Evolutionary conservation across 1,140 invertebrate species (phyloP), one percentile per base, ranked within the genome.

Genomic region (Chrysopa pallens): DNA sequence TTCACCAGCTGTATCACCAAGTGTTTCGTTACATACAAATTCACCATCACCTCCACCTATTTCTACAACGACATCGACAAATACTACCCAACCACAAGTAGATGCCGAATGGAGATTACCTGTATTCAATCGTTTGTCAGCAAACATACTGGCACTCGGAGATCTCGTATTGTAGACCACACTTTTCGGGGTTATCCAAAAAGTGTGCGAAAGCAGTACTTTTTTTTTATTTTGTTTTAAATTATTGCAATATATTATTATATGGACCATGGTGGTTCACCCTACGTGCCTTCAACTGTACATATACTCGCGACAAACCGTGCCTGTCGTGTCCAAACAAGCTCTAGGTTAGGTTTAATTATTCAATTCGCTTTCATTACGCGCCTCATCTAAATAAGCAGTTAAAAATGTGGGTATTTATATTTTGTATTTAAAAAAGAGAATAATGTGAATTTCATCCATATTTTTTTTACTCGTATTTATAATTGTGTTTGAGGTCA

Each of bases 111-210:
- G 40, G 59, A 60, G 59, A 58, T 57, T 50, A 55, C 67, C 36
- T 50, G 67, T 56, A 54, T 67, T 68, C 60, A 69, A 39, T 57
- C 62, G 48, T 49, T 55, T 46, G 56, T 61, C 52, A 53, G 54
- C 36, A 47, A 52, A 36, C 64, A 12, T 55, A 28, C 46, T 57
- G 29, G 38, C 50, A 33, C 40, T 55, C 39, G 49, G 49, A 12
- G 58, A 59, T 44, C 49, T 59, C 17, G 47, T 58, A 44, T 48
- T 58, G 44, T 57, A 56, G 48, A 49, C 17, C 17, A 23, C 17
- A 23, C 17, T 23, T 23, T 23, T 36, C 12, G 33, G 9, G 12
- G 9, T 13, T 37, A n/a, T 36, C 31, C 15, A 33, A 7, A 42
- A 17, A 39, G 39, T 42, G 11, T 23, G 13, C 8, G n/a, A 9